Base-by-base conservation (phyloP, 2,113 vertebrate genomes). In the Edolisoma coerulescens region DNA sequence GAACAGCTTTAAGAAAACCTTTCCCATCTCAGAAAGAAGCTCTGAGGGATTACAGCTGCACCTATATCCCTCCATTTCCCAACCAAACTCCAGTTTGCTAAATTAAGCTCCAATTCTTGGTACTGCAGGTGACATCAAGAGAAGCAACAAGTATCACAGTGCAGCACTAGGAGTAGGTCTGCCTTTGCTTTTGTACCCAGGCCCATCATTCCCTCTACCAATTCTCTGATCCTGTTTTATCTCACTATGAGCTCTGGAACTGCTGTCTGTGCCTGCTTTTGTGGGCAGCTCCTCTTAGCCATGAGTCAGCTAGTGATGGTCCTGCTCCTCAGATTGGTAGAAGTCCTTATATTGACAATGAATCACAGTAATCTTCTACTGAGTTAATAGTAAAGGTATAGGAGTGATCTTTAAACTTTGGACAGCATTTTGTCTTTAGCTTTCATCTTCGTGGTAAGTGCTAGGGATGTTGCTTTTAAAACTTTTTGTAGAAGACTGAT, bases 371-470 rank as follows among this genome's bases (percentile, higher is more conserved):
- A 23, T 73, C 10, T 67, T 70, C 53, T n/a, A 3, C 11, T 67
- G 54, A 56, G 3, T 74, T 53, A 61, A 27, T 17, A 60, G 9
- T 49, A 78, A 47, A 56, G 61, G 5, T 28, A 12, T 7, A 41
- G 16, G 5, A 64, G 13, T 60, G 19, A 49, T 69, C 44, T 63
- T 54, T 65, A 39, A 33, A n/a, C 6, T 64, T 75, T 12, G 13
- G 12, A 63, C 14, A 78, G 3, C 8, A 27, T 50, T 83, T 91
- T 59, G 79, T 65, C 10, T 59, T 83, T n/a, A 60, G 5, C 35
- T 80, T 87, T 77, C 8, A 50, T 81, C 26, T 65, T 61, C 0
- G 0, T 42, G 7, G 5, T 44, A 57, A 57, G 10, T 45, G 7
- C 50, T 59, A 24, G 10, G 35, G 24, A 69, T 65, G 32, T 16